Evolutionary conservation across 2,113 vertebrate species (phyloP).

Genomic region (Morone chrysops): DNA sequence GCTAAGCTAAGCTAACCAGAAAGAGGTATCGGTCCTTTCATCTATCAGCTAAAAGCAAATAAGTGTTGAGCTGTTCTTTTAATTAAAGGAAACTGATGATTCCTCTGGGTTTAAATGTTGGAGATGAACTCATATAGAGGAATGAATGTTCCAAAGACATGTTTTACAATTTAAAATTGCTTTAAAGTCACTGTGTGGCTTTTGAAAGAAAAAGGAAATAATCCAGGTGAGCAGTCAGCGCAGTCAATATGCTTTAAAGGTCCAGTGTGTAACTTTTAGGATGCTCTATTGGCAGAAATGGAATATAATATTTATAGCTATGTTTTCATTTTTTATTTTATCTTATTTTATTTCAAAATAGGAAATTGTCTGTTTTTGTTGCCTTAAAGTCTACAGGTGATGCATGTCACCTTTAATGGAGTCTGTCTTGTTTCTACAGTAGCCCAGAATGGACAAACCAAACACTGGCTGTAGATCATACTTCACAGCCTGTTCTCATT

Average conservation of each 20-base stretch:
- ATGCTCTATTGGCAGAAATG: too few relatives aligned
- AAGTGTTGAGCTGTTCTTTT: not conserved
- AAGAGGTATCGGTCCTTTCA: not conserved
- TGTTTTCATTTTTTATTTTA: too few relatives aligned
- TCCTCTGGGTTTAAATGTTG: slow-evolving; percentile 1
- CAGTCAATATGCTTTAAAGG: not conserved
- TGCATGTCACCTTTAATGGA: too few relatives aligned
- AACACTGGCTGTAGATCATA: too few relatives aligned
- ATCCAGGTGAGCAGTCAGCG: not conserved
- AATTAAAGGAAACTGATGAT: not conserved
- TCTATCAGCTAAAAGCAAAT: not conserved
- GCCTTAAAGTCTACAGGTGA: too few relatives aligned
- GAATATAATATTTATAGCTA: too few relatives aligned
- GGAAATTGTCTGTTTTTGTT: too few relatives aligned
- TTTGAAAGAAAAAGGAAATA: not conserved
- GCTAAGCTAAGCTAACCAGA: not conserved
- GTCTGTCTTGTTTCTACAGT: too few relatives aligned
- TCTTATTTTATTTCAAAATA: too few relatives aligned
- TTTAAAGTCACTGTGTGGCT: slow-evolving; percentile 23
- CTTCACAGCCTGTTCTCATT: too few relatives aligned
- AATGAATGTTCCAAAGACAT: not conserved
- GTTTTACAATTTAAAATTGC: not conserved
- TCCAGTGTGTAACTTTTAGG: too few relatives aligned
- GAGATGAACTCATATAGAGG: not conserved
- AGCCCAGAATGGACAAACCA: too few relatives aligned